These are phyloP conservation scores for Drosophila fuyamai DNA, from an alignment of 1,140 invertebrate species.

Conservation along the genomic window DNA sequence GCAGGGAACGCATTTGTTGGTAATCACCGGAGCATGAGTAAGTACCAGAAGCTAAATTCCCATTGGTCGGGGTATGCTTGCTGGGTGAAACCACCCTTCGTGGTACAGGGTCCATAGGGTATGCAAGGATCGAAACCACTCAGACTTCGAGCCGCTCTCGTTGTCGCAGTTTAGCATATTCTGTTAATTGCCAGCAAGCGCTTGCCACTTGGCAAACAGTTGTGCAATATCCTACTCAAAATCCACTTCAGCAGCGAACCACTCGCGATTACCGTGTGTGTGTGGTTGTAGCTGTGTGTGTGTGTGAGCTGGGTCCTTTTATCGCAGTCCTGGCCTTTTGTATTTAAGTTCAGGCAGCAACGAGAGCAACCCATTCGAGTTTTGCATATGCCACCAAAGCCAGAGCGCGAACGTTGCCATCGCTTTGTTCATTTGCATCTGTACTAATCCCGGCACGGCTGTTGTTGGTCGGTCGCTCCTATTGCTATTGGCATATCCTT, in stretches of 20 bases:
- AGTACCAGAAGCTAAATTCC: conserved; percentile 15
- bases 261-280: conserved; percentile 60
- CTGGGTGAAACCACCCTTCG: not conserved
- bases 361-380: conserved; percentile 40
- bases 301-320: conserved; percentile 45
- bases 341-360: conserved; percentile 67
- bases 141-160: conserved; percentile 5
- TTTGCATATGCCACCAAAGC: conserved; percentile 70
- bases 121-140: not conserved
- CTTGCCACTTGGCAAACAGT: conserved; percentile 58
- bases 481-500: conserved; percentile 49
- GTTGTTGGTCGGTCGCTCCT: conserved; percentile 3
- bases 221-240: conserved; percentile 63
- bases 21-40: conserved; percentile 28
- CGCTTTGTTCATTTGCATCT: conserved; percentile 78
- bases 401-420: conserved; percentile 26
- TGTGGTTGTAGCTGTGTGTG: conserved; percentile 41
- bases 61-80: not conserved
- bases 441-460: conserved; percentile 57
- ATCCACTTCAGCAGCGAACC: conserved; percentile 54
- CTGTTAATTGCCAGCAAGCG: conserved; percentile 62
- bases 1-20: conserved; percentile 37
- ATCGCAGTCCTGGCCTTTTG: conserved; percentile 57
- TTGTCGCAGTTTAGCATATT: conserved; percentile 65
- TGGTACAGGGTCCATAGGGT: conserved; percentile 26